phyloP scores from a whole-genome alignment of 2,888 invertebrate species.

The Dendrolimus houi region DNA sequence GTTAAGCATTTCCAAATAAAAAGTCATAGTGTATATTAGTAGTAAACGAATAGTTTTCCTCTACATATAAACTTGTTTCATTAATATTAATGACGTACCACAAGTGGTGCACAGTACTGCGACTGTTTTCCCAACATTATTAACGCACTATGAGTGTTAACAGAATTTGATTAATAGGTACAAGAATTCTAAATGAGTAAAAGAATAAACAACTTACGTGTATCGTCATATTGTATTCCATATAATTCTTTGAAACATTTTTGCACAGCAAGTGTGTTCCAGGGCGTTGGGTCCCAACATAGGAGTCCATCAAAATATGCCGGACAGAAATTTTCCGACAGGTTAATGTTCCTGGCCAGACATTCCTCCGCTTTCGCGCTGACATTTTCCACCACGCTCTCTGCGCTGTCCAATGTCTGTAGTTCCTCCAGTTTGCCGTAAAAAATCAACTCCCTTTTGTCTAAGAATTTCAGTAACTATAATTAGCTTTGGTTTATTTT shows the following conservation, averaged over 20 bases:
- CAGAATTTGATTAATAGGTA: too few species aligned
- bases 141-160: too few species aligned
- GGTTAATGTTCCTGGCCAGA: conserved; percentile 38
- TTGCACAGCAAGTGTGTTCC: conserved; percentile 81
- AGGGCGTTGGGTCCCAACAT: conserved; percentile 89
- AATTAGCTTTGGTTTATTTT: conserved; percentile 35
- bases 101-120: neutral
- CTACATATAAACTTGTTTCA: neutral
- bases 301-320: conserved; percentile 85
- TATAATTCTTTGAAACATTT: conserved; percentile 88
- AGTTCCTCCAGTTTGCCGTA: conserved; percentile 69
- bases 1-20: too few species aligned
- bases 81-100: neutral
- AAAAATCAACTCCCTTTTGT: conserved; percentile 21
- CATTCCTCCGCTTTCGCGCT: conserved; percentile 52
- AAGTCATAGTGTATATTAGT: too few species aligned
- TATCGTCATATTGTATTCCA: conserved; percentile 86
- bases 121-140: too few species aligned
- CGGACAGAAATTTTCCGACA: conserved; percentile 70
- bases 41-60: neutral
- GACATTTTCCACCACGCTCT: conserved; percentile 50
- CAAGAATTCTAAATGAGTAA: neutral
- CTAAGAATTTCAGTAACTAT: conserved; percentile 27
- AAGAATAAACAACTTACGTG: conserved; percentile 80
- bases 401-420: conserved; percentile 51